These are phyloP conservation scores for Periophthalmus magnuspinnatus DNA, from an alignment of 2,797 vertebrate species.

Conservation along the genomic window DNA sequence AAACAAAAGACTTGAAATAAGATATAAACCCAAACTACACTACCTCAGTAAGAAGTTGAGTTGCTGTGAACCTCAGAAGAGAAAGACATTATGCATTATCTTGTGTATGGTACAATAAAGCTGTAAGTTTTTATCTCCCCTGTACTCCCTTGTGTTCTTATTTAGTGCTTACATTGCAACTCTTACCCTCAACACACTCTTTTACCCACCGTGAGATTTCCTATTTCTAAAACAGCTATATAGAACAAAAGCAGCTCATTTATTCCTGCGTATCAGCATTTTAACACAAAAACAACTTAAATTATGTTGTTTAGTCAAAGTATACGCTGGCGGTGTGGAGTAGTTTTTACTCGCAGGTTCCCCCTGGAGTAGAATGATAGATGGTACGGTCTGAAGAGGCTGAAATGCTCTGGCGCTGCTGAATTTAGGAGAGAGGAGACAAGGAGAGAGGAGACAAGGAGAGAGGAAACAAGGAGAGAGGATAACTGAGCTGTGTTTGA, in stretches of 20 bases:
- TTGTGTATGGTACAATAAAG: neutral
- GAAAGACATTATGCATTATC: neutral
- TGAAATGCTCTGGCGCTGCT: constrained; percentile 29
- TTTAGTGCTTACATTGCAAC: neutral
- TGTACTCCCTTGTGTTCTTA: neutral
- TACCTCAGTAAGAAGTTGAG: neutral
- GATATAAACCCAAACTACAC: neutral
- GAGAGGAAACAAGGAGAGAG: constrained; percentile 4
- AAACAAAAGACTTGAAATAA: too few relatives aligned
- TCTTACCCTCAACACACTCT: neutral
- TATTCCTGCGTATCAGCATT: neutral
- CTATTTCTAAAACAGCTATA: neutral
- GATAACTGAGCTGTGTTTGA: constrained; percentile 1
- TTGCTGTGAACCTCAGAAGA: neutral
- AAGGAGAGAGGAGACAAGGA: neutral
- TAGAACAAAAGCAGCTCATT: neutral
- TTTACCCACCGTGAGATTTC: neutral
- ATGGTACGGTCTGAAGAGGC: constrained; percentile 67
- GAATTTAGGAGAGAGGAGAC: constrained; percentile 27
- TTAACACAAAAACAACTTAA: neutral
- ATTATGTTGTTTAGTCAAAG: neutral
- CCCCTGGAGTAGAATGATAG: constrained; percentile 50
- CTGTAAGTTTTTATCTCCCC: neutral
- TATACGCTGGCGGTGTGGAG: constrained; percentile 3
- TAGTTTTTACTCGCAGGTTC: constrained; percentile 15